Evolutionary conservation across 2,797 vertebrate genomes (phyloP).

Genomic region (Cichlasoma orientale): DNA sequence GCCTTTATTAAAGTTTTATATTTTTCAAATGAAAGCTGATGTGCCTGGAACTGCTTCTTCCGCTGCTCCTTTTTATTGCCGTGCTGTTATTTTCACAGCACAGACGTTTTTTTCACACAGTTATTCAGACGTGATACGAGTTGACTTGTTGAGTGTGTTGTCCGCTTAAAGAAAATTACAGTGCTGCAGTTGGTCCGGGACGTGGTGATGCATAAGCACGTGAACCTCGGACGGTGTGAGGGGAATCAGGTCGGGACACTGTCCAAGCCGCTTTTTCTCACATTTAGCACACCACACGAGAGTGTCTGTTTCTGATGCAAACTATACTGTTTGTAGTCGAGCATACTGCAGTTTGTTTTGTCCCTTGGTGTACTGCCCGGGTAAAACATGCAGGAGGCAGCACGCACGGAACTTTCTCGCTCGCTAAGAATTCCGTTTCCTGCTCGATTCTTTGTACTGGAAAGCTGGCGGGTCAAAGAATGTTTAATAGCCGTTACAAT

Average conservation of each 20-base stretch:
- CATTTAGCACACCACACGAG: background rate
- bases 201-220: background rate
- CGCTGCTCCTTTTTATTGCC: background rate
- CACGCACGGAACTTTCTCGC: rapidly evolving
- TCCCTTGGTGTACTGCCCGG: background rate
- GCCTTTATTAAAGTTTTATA: conserved; percentile 99
- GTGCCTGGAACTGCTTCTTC: conserved; percentile 22
- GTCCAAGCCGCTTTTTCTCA: background rate
- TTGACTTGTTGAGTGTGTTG: background rate
- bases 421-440: background rate
- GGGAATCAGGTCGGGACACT: background rate
- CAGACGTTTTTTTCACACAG: background rate
- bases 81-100: background rate
- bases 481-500: rapidly evolving
- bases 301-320: background rate
- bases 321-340: background rate
- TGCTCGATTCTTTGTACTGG: background rate
- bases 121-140: background rate
- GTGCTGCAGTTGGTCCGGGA: background rate
- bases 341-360: background rate
- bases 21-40: conserved; percentile 91
- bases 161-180: background rate
- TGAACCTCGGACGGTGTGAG: background rate
- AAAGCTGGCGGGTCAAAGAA: background rate
- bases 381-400: background rate